Evolutionary conservation across 2,888 invertebrate genomes (phyloP).

Genomic region (Xylota segnis): DNA sequence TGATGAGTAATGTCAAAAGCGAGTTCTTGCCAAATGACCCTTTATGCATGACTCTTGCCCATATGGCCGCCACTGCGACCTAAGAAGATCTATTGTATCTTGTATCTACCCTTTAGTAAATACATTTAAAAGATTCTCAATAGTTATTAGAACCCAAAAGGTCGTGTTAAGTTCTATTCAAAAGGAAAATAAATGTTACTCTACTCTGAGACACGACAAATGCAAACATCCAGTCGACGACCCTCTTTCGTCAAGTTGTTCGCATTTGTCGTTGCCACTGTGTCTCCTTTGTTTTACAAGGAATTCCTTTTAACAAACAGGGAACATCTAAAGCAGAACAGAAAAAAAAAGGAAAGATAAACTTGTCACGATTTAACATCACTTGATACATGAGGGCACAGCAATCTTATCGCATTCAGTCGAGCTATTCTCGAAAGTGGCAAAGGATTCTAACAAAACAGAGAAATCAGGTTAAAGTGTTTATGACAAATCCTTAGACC

Average conservation of each 20-base stretch:
- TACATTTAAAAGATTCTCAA: no score
- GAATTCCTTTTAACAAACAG: slow-evolving; percentile 62
- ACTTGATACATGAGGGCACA: slow-evolving; percentile 16
- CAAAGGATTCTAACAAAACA: slow-evolving; percentile 29
- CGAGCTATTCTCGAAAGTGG: slow-evolving; percentile 4
- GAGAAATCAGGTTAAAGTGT: slow-evolving; percentile 61
- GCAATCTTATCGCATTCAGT: slow-evolving; percentile 19
- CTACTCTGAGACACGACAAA: slow-evolving; percentile 11
- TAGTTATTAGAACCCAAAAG: not conserved
- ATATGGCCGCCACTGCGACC: no score
- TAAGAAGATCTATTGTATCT: no score
- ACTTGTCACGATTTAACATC: slow-evolving; percentile 48
- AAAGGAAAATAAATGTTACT: not conserved
- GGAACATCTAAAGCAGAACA: slow-evolving; percentile 3
- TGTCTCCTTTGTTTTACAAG: slow-evolving; percentile 40
- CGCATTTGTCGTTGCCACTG: slow-evolving; percentile 23
- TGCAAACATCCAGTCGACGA: not conserved
- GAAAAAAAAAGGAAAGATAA: slow-evolving; percentile 49
- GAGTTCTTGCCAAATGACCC: no score
- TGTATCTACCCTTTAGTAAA: no score
- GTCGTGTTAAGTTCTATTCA: not conserved
- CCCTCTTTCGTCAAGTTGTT: slow-evolving; percentile 2
- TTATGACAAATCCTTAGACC: slow-evolving; percentile 48
- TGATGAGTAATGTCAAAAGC: no score
- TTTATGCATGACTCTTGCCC: no score